A percentile compares a stretch with the other conserved stretches of the same genome.
Evolutionary conservation across 2,797 vertebrate species (phyloP).

Genomic region (Chaetodon trifasciatus): DNA sequence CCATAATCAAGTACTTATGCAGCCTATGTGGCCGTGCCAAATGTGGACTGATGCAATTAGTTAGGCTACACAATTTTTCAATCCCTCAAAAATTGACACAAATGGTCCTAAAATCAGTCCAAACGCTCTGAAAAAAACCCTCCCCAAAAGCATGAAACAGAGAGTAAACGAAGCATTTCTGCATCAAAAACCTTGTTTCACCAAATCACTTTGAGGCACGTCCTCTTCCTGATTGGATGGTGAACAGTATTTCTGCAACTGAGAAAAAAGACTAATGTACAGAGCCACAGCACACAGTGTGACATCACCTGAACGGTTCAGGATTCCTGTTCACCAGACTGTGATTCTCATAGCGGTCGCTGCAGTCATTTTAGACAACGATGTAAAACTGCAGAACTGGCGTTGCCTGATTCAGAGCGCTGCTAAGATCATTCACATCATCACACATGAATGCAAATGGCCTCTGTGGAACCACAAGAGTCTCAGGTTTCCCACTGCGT

Average conservation of each 20-base stretch:
- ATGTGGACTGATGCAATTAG: constrained; percentile 67
- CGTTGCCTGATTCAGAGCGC: constrained; percentile 28
- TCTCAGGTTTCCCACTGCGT: constrained; percentile 42
- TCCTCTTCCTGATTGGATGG: constrained; percentile 7
- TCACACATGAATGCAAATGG: constrained; percentile 59
- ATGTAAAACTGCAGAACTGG: constrained; percentile 33
- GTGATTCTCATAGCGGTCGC: constrained; percentile 11
- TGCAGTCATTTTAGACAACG: constrained; percentile 25
- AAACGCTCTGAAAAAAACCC: constrained; percentile 14
- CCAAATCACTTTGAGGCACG: constrained; percentile 17
- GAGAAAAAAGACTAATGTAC: not conserved
- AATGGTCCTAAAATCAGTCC: constrained; percentile 45
- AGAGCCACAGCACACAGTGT: not conserved
- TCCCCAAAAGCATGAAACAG: not conserved
- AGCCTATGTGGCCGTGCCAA: constrained; percentile 46
- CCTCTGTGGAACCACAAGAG: constrained; percentile 44
- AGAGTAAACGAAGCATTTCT: constrained; percentile 6
- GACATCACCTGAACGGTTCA: not conserved
- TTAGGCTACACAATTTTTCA: constrained; percentile 60
- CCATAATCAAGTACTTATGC: constrained; percentile 61
- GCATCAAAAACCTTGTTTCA: constrained; percentile 19
- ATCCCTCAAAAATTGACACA: constrained; percentile 48
- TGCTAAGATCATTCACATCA: constrained; percentile 60
- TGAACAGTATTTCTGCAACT: not conserved
- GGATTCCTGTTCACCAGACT: constrained; percentile 7